Base-by-base conservation (phyloP, 2,888 invertebrate genomes). In the Aphodius sticticus region DNA sequence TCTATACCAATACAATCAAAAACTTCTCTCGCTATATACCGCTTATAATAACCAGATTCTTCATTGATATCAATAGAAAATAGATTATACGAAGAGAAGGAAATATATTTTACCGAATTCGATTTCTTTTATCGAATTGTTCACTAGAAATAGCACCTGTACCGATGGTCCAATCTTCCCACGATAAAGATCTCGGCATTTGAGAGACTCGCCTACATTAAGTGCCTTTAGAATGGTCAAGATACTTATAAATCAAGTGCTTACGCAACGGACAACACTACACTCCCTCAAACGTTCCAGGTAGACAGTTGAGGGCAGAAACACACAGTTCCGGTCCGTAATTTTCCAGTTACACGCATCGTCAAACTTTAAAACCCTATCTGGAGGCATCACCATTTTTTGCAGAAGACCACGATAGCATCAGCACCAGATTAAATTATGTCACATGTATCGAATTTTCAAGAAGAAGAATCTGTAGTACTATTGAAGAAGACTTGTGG, bases 301-400 rank as follows among this genome's bases (percentile, higher is more conserved):
- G 53, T 53, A 53, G 53, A 53, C 9, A 53, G 53, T 53, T 53
- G 1, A 53, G 9, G 4, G 53, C 53, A 53, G 12, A 53, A 53
- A 53, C 53, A 53, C 53, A 53, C 53, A 53, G 53, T 53, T 53
- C 53, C 53, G 53, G 53, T 53, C 53, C 9, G 53, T 53, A 53
- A 53, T 53, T 53, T 53, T 53, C 53, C 53, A 53, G 53, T 53
- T 53, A 53, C 53, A 53, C 53, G 53, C 53, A 53, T 53, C 53
- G 12, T 53, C 53, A 53, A 53, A 53, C 53, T 53, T 53, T 53
- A 53, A 53, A 5, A 53, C 2, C 53, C 12, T 12, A 53, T 7
- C 53, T 5, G 6, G 4, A 53, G 4, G 3, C 53, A 53, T 53
- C 53, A 53, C 53, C 53, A 2, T 7, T 9, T 53, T 26, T 26